Conservation (phyloP, 2,797 vertebrate species). For the Antennarius maculatus region DNA sequence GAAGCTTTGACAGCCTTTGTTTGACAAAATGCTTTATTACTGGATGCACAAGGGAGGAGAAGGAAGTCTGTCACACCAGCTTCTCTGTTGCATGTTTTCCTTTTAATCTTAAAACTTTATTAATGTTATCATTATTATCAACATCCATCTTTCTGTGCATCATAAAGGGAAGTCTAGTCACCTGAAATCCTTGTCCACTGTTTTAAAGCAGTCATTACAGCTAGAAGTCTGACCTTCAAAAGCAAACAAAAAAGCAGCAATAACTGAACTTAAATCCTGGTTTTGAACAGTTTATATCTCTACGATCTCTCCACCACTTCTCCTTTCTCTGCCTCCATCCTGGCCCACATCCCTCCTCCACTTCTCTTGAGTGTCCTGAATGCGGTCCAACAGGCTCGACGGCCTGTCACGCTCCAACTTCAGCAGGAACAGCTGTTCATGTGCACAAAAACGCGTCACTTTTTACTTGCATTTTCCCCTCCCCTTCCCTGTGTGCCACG, state of each 20-base stretch:
- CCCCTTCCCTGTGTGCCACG: slow-evolving; percentile 7
- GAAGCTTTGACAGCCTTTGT: neutral
- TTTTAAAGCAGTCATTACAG: slow-evolving; percentile 6
- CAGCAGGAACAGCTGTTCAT: slow-evolving; percentile 35
- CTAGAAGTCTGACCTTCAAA: no score
- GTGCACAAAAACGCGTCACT: slow-evolving; percentile 5
- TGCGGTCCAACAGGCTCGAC: slow-evolving; percentile 62
- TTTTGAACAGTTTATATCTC: no score
- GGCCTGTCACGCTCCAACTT: slow-evolving; percentile 16
- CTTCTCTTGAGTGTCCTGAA: slow-evolving; percentile 45
- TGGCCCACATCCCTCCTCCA: slow-evolving; percentile 22
- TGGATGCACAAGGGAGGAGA: no score
- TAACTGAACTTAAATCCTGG: no score
- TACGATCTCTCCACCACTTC: slow-evolving; percentile 23
- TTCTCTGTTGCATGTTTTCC: neutral
- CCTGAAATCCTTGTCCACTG: neutral
- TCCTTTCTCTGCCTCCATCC: slow-evolving; percentile 25
- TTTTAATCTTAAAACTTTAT: neutral
- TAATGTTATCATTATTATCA: neutral
- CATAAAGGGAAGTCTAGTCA: slow-evolving; percentile 12
- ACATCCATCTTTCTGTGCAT: accelerated
- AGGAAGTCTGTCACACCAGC: neutral
- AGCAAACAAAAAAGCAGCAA: no score
- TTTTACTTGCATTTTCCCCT: slow-evolving; percentile 26
- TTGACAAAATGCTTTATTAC: neutral